Percentiles rank a stretch among this genome's conserved stretches.
phyloP scores from a whole-genome alignment of 2,797 vertebrate genomes.

The Fratercula arctica region DNA sequence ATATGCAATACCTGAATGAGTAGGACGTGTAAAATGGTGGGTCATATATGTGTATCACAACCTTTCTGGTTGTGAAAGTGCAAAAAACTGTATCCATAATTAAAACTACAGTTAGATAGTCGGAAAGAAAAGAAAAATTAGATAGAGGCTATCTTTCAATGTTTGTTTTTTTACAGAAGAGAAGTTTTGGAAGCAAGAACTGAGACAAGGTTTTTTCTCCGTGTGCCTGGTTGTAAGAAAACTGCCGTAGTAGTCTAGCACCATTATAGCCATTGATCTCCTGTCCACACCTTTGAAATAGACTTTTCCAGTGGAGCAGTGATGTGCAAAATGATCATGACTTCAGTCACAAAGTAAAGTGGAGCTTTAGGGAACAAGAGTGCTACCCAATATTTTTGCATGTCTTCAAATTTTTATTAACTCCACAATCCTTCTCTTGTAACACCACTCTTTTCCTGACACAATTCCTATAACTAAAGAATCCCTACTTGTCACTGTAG shows the following conservation, averaged over 20 bases:
- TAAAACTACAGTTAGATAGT: background rate
- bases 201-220: background rate
- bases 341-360: background rate
- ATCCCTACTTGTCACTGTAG: background rate
- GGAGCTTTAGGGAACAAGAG: background rate
- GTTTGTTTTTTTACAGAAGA: background rate
- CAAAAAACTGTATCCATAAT: background rate
- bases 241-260: background rate
- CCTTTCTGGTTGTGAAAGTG: background rate
- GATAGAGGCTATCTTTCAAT: background rate
- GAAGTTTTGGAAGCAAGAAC: background rate
- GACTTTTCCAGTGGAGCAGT: background rate
- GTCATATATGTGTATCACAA: background rate
- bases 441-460: background rate
- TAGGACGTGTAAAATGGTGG: background rate
- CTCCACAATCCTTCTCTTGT: background rate
- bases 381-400: background rate
- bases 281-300: background rate
- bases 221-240: background rate
- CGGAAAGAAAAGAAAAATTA: background rate
- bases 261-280: background rate
- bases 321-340: background rate
- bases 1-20: background rate
- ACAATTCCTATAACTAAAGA: background rate
- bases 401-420: background rate